These are phyloP conservation scores for Pemphigus obesinymphae DNA, from an alignment of 1,140 invertebrate genomes.

Conservation along the genomic window DNA sequence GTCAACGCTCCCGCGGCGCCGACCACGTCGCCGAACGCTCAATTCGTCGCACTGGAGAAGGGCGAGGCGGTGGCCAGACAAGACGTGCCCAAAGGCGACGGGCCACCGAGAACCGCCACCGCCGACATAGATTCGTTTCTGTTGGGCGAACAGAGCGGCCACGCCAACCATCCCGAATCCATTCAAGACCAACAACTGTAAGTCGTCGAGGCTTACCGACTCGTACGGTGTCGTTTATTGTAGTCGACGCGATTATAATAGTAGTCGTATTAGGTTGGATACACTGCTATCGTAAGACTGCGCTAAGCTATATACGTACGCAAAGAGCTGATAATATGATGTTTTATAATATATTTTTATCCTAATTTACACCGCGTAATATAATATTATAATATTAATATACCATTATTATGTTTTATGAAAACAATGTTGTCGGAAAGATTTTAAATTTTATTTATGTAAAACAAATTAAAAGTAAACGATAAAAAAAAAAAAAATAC, in stretches of 20 bases:
- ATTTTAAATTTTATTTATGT: neutral
- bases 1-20: neutral
- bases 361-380: neutral
- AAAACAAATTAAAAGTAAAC: neutral
- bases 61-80: neutral
- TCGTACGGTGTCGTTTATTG: too few relatives aligned
- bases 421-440: neutral
- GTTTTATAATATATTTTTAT: constrained; percentile 14
- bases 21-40: neutral
- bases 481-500: neutral
- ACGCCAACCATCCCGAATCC: neutral
- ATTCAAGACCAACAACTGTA: constrained; percentile 37
- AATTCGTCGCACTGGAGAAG: neutral
- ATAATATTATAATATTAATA: neutral
- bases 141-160: neutral
- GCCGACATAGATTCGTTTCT: neutral
- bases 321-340: neutral
- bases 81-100: too few relatives aligned
- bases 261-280: too few relatives aligned
- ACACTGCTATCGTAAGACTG: too few relatives aligned
- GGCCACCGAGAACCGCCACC: neutral
- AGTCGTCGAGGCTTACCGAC: constrained; percentile 11
- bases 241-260: too few relatives aligned
- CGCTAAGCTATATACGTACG: too few relatives aligned
- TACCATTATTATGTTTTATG: too few relatives aligned